phyloP scores from a whole-genome alignment of 2,888 invertebrate species.

The Acleris laterana region DNA sequence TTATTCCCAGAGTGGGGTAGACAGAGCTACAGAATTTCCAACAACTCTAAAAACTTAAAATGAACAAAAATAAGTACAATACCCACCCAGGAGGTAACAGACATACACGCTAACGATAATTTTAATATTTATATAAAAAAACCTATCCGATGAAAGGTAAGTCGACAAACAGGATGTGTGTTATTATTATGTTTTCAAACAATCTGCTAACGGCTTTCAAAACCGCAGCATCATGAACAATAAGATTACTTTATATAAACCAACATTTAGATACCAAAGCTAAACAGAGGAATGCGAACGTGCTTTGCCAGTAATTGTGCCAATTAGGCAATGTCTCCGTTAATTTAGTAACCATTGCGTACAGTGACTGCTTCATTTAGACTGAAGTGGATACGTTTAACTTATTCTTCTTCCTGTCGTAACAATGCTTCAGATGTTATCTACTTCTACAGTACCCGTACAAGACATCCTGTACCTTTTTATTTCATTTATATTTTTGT shows the following conservation, averaged over 20 bases:
- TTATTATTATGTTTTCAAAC: background rate
- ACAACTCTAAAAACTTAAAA: no score
- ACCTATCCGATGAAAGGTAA: no score
- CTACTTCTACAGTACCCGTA: no score
- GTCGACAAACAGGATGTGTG: no score
- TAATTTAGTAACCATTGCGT: slow-evolving; percentile 63
- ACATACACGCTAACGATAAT: no score
- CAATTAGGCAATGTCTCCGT: slow-evolving; percentile 70
- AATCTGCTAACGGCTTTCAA: background rate
- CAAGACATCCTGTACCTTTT: no score
- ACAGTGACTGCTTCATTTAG: slow-evolving; percentile 36
- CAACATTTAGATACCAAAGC: slow-evolving; percentile 41
- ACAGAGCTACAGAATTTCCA: no score
- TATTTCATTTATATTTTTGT: no score
- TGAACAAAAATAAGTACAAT: no score
- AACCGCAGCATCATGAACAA: background rate
- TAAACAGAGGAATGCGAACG: slow-evolving; percentile 61
- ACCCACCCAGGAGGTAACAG: no score
- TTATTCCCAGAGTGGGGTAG: no score
- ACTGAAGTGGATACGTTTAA: background rate
- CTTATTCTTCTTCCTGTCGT: background rate
- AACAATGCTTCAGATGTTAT: background rate
- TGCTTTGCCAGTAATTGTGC: slow-evolving; percentile 66
- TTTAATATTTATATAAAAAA: no score
- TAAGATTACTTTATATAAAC: slow-evolving; percentile 28